Conservation (phyloP, 2,113 vertebrate species). For the Nannobrachium achirus region DNA sequence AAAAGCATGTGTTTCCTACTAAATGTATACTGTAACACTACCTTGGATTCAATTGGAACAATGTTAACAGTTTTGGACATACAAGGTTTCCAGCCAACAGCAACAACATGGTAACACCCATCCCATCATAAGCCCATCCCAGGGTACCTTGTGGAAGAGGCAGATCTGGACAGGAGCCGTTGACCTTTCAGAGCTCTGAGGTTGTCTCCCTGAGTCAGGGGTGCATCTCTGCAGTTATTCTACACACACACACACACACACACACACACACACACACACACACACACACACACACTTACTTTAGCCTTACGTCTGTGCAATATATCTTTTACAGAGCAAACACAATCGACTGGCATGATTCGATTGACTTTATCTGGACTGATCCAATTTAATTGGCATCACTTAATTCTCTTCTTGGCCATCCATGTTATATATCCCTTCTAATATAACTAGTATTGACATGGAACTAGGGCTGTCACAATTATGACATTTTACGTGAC, state of each 20-base stretch:
- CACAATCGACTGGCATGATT: not conserved
- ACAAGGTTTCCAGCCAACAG: too few relatives aligned
- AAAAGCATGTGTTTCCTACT: too few relatives aligned
- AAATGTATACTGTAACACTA: too few relatives aligned
- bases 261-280: not conserved
- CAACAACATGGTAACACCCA: not conserved
- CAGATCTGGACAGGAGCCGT: slow-evolving; percentile 76
- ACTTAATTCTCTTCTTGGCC: too few relatives aligned
- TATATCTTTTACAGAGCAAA: not conserved
- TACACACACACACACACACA: slow-evolving; percentile 51
- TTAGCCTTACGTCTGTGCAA: not conserved
- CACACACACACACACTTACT: slow-evolving; percentile 3
- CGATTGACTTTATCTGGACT: too few relatives aligned
- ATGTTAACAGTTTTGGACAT: too few relatives aligned
- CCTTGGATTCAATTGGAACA: too few relatives aligned
- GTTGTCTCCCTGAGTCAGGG: slow-evolving; percentile 88
- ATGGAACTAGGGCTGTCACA: too few relatives aligned
- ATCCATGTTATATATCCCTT: not conserved
- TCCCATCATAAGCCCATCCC: not conserved
- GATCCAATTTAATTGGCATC: too few relatives aligned
- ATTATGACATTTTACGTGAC: too few relatives aligned
- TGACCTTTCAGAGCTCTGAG: slow-evolving; percentile 90
- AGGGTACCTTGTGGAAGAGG: slow-evolving; percentile 64
- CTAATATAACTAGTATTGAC: too few relatives aligned
- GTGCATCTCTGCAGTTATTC: slow-evolving; percentile 79